Base-by-base conservation (phyloP, 2,888 invertebrate genomes). In the Archips crataeganus region DNA sequence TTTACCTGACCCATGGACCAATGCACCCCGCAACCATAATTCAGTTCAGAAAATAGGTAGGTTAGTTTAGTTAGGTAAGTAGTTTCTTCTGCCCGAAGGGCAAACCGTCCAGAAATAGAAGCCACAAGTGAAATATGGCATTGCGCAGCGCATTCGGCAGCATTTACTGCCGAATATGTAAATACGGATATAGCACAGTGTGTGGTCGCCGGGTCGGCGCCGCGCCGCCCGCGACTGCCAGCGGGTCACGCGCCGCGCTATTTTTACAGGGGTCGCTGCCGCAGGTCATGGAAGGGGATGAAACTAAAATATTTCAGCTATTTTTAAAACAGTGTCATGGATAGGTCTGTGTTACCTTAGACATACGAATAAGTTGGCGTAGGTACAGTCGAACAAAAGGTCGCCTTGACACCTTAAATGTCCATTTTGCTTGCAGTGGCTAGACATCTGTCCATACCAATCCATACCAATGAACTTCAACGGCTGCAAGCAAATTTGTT, bases 101-200 rank as follows among this genome's bases (percentile, higher is more conserved):
- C 23, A 23, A 23, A 23, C 23, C 23, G 1, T 23, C 23, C 23
- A 23, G 23, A 23, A 23, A 1, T 23, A 23, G 23, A 23, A 23
- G 23, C 23, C 57, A 57, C 11, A 32, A 23, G 32, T 57, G 32
- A 57, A 57, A 23, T 11, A 23, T 11, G 11, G 10, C 32, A 32
- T n/a, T 11, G 57, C 11, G 54, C 23, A 23, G 54, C 6, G 23
- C n/a, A 23, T 1, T 23, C 23, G 1, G 23, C 8, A 36, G 61
- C 61, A 47, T n/a, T 70, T 45, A 23, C 60, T 36, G 61, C 15
- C 57, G 23, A 63, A 47, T 64, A 57, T 15, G 47, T 59, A 64
- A 64, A 70, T 64, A 64, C 70, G 70, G 57, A 63, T 36, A 45
- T 63, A 23, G 62, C 36, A 3, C 57, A 23, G 32, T 57, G 70